phyloP scores from a whole-genome alignment of 2,113 vertebrate species.

The Upupa epops region DNA sequence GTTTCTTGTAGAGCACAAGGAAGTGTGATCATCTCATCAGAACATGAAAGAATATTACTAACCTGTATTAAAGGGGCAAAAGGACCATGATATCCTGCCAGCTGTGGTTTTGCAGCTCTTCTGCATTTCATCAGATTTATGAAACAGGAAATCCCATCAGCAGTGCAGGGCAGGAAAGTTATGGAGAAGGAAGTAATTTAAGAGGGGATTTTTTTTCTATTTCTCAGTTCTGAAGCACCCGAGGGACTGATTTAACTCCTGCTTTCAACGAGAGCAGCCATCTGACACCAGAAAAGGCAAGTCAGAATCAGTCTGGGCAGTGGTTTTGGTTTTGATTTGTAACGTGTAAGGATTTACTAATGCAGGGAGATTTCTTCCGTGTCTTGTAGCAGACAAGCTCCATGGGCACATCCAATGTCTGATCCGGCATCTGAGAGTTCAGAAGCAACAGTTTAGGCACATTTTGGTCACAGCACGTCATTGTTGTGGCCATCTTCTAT shows the following conservation, averaged over 20 bases:
- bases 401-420: neutral
- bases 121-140: neutral
- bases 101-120: slow-evolving; percentile 5
- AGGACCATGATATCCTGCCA: neutral
- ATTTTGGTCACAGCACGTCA: neutral
- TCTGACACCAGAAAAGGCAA: neutral
- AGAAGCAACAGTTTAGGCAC: neutral
- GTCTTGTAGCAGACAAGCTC: neutral
- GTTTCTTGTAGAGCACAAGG: neutral
- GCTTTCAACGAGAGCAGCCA: neutral
- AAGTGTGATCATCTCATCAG: neutral
- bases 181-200: neutral
- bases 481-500: neutral
- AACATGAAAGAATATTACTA: neutral
- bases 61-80: slow-evolving; percentile 17
- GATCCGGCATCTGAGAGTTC: neutral
- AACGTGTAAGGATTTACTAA: neutral
- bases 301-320: neutral
- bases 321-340: neutral
- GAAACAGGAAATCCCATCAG: neutral
- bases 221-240: neutral
- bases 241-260: neutral
- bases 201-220: neutral
- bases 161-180: neutral
- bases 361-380: neutral